phyloP scores from a whole-genome alignment of 1,140 invertebrate genomes.

The Drosophila micromelanica region DNA sequence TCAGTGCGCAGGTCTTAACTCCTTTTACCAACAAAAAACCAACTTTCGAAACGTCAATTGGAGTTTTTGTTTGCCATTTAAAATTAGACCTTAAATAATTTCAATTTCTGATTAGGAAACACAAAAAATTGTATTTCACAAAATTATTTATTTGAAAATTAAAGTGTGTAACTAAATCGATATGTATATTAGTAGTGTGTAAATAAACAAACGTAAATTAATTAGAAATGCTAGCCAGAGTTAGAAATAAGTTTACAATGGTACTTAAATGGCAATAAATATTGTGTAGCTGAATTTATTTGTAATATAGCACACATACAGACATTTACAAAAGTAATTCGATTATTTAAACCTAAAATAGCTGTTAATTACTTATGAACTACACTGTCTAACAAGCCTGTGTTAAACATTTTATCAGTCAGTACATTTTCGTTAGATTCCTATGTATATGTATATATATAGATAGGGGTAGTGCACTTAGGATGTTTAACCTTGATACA shows the following conservation, averaged over 20 bases:
- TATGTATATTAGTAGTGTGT: slow-evolving; percentile 7
- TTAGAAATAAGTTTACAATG: slow-evolving; percentile 47
- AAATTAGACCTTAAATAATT: too few relatives aligned
- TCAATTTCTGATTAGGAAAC: slow-evolving; percentile 5
- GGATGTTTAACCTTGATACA: slow-evolving; percentile 83
- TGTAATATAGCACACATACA: slow-evolving; percentile 76
- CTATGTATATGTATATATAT: too few relatives aligned
- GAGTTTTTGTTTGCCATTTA: too few relatives aligned
- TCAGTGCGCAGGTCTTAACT: slow-evolving; percentile 54
- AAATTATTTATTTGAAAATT: slow-evolving; percentile 1
- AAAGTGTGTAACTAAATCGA: background rate
- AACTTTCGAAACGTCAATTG: background rate
- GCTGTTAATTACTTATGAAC: slow-evolving; percentile 10
- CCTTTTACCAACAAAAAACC: slow-evolving; percentile 7
- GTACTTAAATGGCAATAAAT: slow-evolving; percentile 78
- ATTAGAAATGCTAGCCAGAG: slow-evolving; percentile 30
- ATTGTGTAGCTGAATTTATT: slow-evolving; percentile 57
- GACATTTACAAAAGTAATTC: slow-evolving; percentile 37
- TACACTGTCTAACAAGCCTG: slow-evolving; percentile 12
- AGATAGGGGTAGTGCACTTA: slow-evolving; percentile 49
- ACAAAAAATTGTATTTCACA: background rate
- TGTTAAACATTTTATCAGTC: slow-evolving; percentile 47
- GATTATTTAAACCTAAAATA: slow-evolving; percentile 11
- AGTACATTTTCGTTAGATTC: slow-evolving; percentile 37
- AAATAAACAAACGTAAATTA: slow-evolving; percentile 24